Base-by-base conservation (phyloP, 30 jellyfish, hydroid and myxozoan genomes). In the Chrysaora quinquecirrha region DNA sequence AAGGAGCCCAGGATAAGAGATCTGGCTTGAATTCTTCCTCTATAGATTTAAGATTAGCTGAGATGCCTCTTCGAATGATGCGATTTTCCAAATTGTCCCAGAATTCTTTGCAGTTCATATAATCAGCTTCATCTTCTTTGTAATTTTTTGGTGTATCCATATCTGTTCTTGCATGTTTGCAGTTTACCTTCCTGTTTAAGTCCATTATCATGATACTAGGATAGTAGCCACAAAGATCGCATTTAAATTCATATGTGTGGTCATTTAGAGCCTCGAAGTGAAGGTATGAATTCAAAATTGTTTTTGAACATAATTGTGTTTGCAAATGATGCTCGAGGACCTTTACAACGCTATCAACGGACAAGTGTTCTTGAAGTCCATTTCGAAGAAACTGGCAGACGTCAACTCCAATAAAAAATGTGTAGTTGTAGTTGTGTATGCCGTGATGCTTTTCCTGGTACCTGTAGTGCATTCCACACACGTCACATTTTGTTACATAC, bases 361-460 rank as follows among this genome's bases (percentile, higher is more conserved):
- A 50, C 27, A 25, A 21, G 29, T 34, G 78, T 50, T 73, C 50
- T 58, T 50, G 64, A 16, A 58, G 35, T n/a, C 35, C 47, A 38
- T 58, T 79, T 31, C 58, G 68, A 29, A 76, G 30, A 16, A 20
- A 34, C 46, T 38, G 9, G 58, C 88, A 76, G 58, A 58, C 14
- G 46, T 76, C 88, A 20, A 76, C 4, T 1, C 88, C 67, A 4
- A 76, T 20, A 20, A 76, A 19, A 76, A 60, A 46, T n/a, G 64
- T 76, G 67, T 76, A 10, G 85, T 76, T 76, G 32, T 24, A 76
- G 67, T 76, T 76, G 12, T 76, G 84, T 10, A 76, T 62, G 18
- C 88, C 84, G 62, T 50, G 38, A n/a, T 50, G 30, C 11, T 35
- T 28, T 62, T 76, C 88, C 30, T 76, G 86, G 71, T 76, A 76